Evolutionary conservation across 2,797 vertebrate genomes (phyloP).

Genomic region (Acanthopagrus latus): DNA sequence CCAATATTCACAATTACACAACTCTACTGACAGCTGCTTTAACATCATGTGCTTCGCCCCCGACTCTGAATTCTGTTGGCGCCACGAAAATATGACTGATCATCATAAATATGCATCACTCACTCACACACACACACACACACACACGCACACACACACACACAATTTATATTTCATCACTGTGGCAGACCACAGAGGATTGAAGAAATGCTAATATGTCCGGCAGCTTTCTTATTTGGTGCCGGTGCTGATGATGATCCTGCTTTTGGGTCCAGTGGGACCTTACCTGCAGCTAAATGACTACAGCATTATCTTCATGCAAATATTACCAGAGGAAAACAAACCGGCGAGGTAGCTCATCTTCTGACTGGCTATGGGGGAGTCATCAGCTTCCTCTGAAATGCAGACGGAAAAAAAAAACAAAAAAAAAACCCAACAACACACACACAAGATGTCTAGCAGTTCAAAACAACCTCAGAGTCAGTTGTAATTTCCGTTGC

Average conservation of each 20-base stretch:
- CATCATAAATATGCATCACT: constrained; percentile 71
- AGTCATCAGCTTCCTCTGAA: constrained; percentile 55
- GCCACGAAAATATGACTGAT: constrained; percentile 44
- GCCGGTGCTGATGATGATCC: constrained; percentile 53
- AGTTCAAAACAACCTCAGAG: constrained; percentile 52
- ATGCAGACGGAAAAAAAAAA: not conserved
- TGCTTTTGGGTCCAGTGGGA: constrained; percentile 52
- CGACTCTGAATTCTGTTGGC: constrained; percentile 28
- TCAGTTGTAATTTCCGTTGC: constrained; percentile 39
- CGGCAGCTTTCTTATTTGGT: constrained; percentile 58
- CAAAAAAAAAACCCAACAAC: not conserved
- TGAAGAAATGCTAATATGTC: constrained; percentile 77
- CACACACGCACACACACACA: constrained; percentile 34
- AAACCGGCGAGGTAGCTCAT: constrained; percentile 40
- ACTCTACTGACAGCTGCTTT: constrained; percentile 48
- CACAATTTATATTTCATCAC: constrained; percentile 69
- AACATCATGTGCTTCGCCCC: constrained; percentile 34
- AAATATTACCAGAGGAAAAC: constrained; percentile 65
- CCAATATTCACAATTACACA: constrained; percentile 47
- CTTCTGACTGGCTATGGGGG: constrained; percentile 30
- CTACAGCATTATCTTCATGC: constrained; percentile 44
- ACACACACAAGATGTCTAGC: not conserved
- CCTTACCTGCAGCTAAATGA: constrained; percentile 64
- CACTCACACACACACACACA: constrained; percentile 21
- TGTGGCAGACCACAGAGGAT: constrained; percentile 56